phyloP scores from a whole-genome alignment of 1,140 invertebrate species.

The Pygmarrhopalites habei region DNA sequence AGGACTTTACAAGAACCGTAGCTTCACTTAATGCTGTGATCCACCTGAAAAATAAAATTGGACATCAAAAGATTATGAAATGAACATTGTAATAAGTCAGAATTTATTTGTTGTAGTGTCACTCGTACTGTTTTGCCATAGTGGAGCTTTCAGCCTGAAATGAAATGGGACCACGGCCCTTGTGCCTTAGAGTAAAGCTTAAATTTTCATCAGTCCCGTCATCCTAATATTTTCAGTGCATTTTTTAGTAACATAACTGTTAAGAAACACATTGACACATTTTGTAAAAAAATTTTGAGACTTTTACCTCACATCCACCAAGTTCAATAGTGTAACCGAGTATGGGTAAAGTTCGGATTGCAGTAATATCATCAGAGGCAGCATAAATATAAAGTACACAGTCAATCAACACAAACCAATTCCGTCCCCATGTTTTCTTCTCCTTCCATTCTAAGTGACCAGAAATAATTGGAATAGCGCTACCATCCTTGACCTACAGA shows the following conservation, averaged over 20 bases:
- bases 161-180: not conserved
- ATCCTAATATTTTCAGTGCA: not conserved
- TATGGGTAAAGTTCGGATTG: conserved; percentile 50
- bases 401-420: conserved; percentile 58
- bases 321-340: conserved; percentile 50
- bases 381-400: conserved; percentile 58
- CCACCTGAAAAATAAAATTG: no score
- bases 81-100: no score
- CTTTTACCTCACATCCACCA: conserved; percentile 39
- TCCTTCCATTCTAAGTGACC: conserved; percentile 50
- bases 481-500: conserved; percentile 42
- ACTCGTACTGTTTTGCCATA: not conserved
- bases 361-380: conserved; percentile 56
- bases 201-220: not conserved
- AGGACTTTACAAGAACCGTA: no score
- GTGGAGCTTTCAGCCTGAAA: not conserved
- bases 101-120: no score
- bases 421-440: conserved; percentile 48
- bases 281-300: not conserved
- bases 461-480: no score
- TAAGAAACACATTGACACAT: not conserved
- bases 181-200: not conserved
- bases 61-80: no score
- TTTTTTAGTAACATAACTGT: not conserved
- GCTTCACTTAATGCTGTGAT: no score